Percentiles rank a stretch among this genome's conserved stretches.
Evolutionary conservation across 2,113 vertebrate species (phyloP).

Genomic region (Equus quagga): DNA sequence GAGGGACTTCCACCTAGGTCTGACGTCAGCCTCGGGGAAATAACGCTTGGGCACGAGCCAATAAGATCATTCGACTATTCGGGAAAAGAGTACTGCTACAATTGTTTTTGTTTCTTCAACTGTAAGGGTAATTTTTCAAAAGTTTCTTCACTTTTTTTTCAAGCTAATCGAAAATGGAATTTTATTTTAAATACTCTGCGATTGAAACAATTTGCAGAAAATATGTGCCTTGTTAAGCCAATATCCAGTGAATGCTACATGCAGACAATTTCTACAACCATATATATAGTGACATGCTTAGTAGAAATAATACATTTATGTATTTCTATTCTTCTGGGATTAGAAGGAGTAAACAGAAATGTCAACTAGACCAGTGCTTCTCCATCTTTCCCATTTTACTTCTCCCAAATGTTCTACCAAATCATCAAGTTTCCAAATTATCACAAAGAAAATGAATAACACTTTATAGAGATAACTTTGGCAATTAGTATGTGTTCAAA

Average conservation of each 20-base stretch:
- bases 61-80: not conserved
- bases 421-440: not conserved
- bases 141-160: not conserved
- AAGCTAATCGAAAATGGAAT: not conserved
- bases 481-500: not conserved
- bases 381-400: not conserved
- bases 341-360: not conserved
- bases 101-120: not conserved
- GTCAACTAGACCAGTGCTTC: not conserved
- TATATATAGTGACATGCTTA: not conserved
- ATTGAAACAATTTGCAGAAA: not conserved
- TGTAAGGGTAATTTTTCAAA: conserved; percentile 31
- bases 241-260: not conserved
- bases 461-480: not conserved
- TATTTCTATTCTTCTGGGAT: not conserved
- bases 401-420: not conserved
- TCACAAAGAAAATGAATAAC: not conserved
- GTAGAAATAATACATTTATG: not conserved
- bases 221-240: not conserved
- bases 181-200: conserved; percentile 6
- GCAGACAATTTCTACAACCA: not conserved
- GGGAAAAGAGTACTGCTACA: not conserved
- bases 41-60: not conserved
- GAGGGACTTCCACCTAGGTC: not conserved
- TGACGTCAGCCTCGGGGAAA: not conserved